Base-by-base conservation (phyloP, 2,888 invertebrate genomes). In the Isotomurus palustris region DNA sequence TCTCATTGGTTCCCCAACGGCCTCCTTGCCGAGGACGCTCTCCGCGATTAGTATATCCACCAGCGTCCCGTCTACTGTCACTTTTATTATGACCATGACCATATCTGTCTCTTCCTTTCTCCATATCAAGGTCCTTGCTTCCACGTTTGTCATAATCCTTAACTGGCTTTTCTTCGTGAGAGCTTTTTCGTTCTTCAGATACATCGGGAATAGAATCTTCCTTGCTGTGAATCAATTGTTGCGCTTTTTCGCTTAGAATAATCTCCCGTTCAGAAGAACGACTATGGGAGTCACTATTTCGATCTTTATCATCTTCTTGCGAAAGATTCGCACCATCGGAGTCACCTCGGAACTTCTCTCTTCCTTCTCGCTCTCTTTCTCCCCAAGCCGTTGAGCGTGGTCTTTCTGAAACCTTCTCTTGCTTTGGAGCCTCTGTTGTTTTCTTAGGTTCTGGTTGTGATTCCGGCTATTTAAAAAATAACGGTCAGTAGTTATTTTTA, bases 311-410 rank as follows among this genome's bases (percentile, higher is more conserved):
- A 4, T 52, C 35, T 5, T 29, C 55, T 47, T 40, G 43, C n/a
- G 48, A 40, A 6, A 44, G 5, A n/a, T n/a, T n/a, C n/a, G 27
- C 12, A 36, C 45, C 6, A 28, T 27, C 52, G 4, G 32, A n/a
- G 8, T 58, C 58, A 6, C 27, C 14, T 27, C 43, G 53, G 3
- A 29, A 5, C 17, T 52, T 60, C 3, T 55, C 55, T n/a, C 54
- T 28, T 4, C 25, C n/a, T 5, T 60, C 60, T n/a, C 25, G 8
- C 4, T 60, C 60, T n/a, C 60, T 2, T 14, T 60, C 60, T 1
- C 60, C 60, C 60, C 60, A 60, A 1, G 56, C 60, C 4, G 53
- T 32, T n/a, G 47, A 28, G 14, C 27, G 12, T 4, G 28, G 25
- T 29, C 27, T 28, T 17, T 27, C 27, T 3, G n/a, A 5, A 1